Conservation (phyloP, 2,113 vertebrate genomes). For the Semnornis frantzii region DNA sequence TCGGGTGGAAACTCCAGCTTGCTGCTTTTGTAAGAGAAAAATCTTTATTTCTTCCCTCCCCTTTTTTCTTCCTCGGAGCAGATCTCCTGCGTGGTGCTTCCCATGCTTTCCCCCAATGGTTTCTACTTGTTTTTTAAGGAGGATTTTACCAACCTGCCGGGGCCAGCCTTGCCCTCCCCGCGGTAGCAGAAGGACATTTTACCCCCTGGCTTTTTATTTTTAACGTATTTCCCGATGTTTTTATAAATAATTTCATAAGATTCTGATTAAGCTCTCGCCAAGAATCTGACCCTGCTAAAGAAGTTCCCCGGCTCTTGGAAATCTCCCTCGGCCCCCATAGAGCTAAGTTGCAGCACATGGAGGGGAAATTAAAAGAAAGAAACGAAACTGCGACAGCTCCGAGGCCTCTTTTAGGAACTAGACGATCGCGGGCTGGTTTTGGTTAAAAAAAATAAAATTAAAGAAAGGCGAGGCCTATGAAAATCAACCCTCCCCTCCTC, state of each 20-base stretch:
- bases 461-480: conserved; percentile 20
- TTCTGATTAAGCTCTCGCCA: not conserved
- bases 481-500: not conserved
- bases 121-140: not conserved
- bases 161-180: not conserved
- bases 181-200: not conserved
- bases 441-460: not conserved
- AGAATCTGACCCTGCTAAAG: not conserved
- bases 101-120: not conserved
- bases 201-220: not conserved
- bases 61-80: not conserved
- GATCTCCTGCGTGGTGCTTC: not conserved
- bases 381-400: not conserved
- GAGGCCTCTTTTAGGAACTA: conserved; percentile 2
- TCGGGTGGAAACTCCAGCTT: not conserved
- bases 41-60: not conserved
- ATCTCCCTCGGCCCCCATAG: not conserved
- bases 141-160: not conserved
- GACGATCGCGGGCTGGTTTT: not conserved
- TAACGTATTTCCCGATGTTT: not conserved
- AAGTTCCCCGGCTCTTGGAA: not conserved
- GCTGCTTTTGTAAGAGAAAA: not conserved
- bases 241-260: not conserved
- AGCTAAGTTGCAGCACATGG: not conserved
- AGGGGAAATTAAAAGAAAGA: not conserved